phyloP scores from a whole-genome alignment of 2,888 invertebrate species.

The Spatulosminthurus flaviceps region DNA sequence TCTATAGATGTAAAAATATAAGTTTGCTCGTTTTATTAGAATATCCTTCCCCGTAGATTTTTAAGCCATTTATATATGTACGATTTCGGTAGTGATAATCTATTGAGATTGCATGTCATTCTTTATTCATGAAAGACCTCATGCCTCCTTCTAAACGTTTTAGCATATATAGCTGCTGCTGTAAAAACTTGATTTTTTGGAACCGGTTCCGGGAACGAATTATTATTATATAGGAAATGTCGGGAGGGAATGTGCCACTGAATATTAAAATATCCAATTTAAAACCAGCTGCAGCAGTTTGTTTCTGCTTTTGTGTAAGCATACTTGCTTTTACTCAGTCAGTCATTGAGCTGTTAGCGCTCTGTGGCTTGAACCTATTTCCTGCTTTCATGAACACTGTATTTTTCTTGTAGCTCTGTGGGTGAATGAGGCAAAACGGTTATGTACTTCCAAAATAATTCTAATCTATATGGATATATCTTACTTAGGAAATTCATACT shows the following conservation, averaged over 20 bases:
- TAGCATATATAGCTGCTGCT: background rate
- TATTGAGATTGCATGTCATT: constrained; percentile 35
- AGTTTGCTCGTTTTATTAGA: background rate
- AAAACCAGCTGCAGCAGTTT: background rate
- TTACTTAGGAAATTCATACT: too few relatives aligned
- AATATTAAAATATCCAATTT: constrained; percentile 9
- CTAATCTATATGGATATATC: too few relatives aligned
- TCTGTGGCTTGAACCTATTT: too few relatives aligned
- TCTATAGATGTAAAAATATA: too few relatives aligned
- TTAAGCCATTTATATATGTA: background rate
- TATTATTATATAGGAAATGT: constrained; percentile 19
- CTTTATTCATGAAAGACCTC: constrained; percentile 17
- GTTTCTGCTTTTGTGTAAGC: background rate
- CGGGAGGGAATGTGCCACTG: constrained; percentile 18
- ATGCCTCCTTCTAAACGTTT: constrained; percentile 2
- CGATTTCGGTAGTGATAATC: constrained; percentile 13
- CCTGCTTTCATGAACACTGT: too few relatives aligned
- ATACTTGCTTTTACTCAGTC: too few relatives aligned
- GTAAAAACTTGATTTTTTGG: constrained; percentile 9
- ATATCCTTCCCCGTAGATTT: background rate
- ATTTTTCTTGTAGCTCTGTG: too few relatives aligned
- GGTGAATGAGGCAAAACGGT: too few relatives aligned
- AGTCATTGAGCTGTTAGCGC: too few relatives aligned
- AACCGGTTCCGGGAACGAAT: constrained; percentile 25
- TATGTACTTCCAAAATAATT: too few relatives aligned